phyloP scores from a whole-genome alignment of 2,113 vertebrate genomes.

The Erythrolamprus reginae region DNA sequence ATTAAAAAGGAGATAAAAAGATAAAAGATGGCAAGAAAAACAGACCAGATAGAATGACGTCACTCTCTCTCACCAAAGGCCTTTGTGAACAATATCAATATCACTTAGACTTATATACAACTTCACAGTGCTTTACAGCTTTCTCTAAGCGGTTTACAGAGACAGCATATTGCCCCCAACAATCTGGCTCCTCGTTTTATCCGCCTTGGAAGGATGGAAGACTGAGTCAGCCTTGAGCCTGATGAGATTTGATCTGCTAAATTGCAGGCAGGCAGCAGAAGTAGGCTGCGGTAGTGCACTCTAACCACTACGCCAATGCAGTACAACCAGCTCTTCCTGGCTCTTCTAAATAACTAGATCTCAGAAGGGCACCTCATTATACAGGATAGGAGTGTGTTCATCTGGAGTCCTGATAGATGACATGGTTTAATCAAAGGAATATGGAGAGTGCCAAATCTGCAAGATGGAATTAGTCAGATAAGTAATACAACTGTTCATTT shows the following conservation, averaged over 20 bases:
- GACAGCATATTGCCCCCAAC: too few species aligned
- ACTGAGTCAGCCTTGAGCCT: too few species aligned
- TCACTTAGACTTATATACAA: too few species aligned
- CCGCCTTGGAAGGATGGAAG: too few species aligned
- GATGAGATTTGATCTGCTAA: too few species aligned
- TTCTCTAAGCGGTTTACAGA: too few species aligned
- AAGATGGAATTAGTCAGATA: not conserved
- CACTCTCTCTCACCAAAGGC: not conserved
- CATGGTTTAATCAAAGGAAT: not conserved
- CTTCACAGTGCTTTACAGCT: too few species aligned
- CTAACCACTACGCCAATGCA: too few species aligned
- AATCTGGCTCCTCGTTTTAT: too few species aligned
- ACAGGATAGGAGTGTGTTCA: not conserved
- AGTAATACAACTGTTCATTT: not conserved
- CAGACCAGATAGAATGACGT: not conserved
- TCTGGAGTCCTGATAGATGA: not conserved
- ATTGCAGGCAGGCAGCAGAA: too few species aligned
- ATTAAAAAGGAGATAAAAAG: not conserved
- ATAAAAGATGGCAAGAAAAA: not conserved
- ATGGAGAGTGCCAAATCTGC: not conserved
- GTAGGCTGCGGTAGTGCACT: too few species aligned
- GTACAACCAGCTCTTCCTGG: not conserved
- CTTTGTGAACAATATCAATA: not conserved
- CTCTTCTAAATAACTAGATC: not conserved
- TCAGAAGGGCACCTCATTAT: not conserved